Evolutionary conservation across 2,888 invertebrate genomes (phyloP).

Genomic region (Drosophila siamana): DNA sequence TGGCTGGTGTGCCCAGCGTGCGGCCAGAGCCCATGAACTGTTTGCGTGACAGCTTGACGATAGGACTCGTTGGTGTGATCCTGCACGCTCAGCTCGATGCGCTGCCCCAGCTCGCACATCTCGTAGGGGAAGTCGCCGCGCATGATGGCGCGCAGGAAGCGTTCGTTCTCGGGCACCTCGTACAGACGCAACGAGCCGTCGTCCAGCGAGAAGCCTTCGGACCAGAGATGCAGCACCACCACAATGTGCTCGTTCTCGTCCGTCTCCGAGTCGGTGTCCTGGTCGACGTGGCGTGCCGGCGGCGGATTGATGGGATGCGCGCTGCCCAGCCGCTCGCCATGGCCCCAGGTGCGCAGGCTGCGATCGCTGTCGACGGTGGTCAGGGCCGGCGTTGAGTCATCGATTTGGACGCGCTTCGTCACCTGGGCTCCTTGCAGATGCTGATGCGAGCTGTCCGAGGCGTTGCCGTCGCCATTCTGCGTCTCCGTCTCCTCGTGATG

Average conservation of each 20-base stretch:
- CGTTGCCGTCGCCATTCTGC: conserved; percentile 21
- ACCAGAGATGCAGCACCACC: conserved; percentile 64
- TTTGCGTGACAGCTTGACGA: conserved; percentile 46
- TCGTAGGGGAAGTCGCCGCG: conserved; percentile 66
- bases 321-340: conserved; percentile 62
- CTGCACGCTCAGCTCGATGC: conserved; percentile 52
- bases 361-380: conserved; percentile 65
- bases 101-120: conserved; percentile 43
- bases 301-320: conserved; percentile 66
- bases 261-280: conserved; percentile 52
- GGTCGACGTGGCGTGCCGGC: conserved; percentile 8
- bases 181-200: conserved; percentile 55
- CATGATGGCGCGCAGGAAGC: conserved; percentile 58
- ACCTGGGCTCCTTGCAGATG: background rate
- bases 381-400: conserved; percentile 65
- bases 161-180: conserved; percentile 60
- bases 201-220: conserved; percentile 69
- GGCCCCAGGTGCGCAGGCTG: conserved; percentile 65
- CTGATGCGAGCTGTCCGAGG: conserved; percentile 37
- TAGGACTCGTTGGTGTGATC: conserved; percentile 64
- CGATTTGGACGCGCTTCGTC: conserved; percentile 46
- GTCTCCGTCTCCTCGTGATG: conserved; percentile 13
- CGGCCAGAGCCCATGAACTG: conserved; percentile 65
- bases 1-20: conserved; percentile 27
- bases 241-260: conserved; percentile 43